These are phyloP conservation scores for Neotoxoptera formosana DNA, from an alignment of 1,140 invertebrate genomes.

Conservation along the genomic window DNA sequence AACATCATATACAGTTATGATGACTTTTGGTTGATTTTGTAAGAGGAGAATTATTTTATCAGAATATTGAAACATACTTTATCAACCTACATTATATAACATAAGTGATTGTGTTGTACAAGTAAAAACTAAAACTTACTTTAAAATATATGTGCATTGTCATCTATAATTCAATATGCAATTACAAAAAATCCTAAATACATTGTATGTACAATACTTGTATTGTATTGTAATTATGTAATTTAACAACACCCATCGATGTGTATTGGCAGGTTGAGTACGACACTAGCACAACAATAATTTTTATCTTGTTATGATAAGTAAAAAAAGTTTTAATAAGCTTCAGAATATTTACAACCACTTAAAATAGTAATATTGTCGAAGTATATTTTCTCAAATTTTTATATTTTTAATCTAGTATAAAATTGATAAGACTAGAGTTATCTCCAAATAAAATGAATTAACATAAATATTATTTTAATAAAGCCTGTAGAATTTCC, in stretches of 20 bases:
- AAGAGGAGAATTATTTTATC: background rate
- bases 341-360: background rate
- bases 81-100: background rate
- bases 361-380: background rate
- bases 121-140: background rate
- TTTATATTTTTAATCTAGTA: background rate
- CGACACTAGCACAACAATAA: background rate
- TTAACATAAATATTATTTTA: background rate
- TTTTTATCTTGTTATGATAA: background rate
- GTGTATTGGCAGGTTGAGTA: background rate
- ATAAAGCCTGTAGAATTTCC: background rate
- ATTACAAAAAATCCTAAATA: background rate
- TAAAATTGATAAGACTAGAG: background rate
- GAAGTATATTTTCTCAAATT: background rate
- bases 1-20: background rate
- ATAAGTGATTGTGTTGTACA: background rate
- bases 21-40: background rate
- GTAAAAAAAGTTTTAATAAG: background rate
- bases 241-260: background rate
- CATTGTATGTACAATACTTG: background rate
- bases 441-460: background rate
- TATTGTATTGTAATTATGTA: background rate
- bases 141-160: background rate
- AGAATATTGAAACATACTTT: background rate
- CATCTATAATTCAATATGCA: background rate